Evolutionary conservation across 1,140 invertebrate genomes (phyloP).

Genomic region (Zaprionus davidi): DNA sequence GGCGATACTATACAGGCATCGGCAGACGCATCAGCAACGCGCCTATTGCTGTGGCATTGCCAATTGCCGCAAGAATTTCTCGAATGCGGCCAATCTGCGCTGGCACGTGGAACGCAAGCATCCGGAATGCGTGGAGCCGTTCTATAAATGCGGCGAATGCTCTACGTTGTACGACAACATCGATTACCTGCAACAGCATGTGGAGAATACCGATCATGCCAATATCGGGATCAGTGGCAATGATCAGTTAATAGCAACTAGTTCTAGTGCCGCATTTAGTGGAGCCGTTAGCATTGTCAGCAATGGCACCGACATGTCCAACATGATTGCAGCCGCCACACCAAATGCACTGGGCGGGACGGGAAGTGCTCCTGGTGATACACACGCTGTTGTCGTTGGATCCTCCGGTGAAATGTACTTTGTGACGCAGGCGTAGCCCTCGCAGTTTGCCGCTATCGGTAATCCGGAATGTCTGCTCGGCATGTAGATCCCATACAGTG

Average conservation of each 20-base stretch:
- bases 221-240: constrained; percentile 18
- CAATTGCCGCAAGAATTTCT: constrained; percentile 81
- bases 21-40: constrained; percentile 86
- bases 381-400: constrained; percentile 66
- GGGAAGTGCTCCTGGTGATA: constrained; percentile 44
- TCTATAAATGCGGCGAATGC: constrained; percentile 78
- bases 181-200: constrained; percentile 70
- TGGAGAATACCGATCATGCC: constrained; percentile 72
- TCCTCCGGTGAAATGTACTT: constrained; percentile 74
- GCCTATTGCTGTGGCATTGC: constrained; percentile 77
- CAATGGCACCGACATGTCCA: constrained; percentile 67
- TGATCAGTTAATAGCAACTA: constrained; percentile 14
- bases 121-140: constrained; percentile 60
- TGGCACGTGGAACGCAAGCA: constrained; percentile 79
- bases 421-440: constrained; percentile 80
- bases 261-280: constrained; percentile 54
- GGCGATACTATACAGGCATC: constrained; percentile 86
- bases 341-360: constrained; percentile 20
- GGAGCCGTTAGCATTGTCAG: constrained; percentile 74
- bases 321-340: constrained; percentile 52
- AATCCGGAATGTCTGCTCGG: constrained; percentile 69
- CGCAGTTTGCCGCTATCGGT: constrained; percentile 62
- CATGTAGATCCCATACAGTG: constrained; percentile 52
- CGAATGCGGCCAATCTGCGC: constrained; percentile 68
- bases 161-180: constrained; percentile 63